These are phyloP conservation scores for Glyphotaelius pellucidus DNA, from an alignment of 2,888 invertebrate genomes.

Conservation along the genomic window DNA sequence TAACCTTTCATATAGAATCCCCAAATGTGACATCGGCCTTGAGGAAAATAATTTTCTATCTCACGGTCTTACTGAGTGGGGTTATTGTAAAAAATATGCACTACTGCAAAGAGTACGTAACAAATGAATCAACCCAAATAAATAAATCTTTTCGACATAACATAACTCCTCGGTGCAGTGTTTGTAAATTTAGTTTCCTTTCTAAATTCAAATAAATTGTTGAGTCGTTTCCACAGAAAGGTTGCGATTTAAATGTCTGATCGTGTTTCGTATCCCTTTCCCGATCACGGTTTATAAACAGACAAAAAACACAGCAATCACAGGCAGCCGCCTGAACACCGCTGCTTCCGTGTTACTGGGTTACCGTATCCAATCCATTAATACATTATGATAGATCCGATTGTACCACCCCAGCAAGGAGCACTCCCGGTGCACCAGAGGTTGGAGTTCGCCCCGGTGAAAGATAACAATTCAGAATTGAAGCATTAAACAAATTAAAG, in stretches of 20 bases:
- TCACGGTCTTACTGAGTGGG: no score
- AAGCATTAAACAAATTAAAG: no score
- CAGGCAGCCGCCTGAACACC: not conserved
- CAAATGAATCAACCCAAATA: not conserved
- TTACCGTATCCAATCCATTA: not conserved
- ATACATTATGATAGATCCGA: not conserved
- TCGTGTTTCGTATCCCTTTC: not conserved
- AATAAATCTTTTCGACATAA: not conserved
- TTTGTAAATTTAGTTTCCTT: not conserved
- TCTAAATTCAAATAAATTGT: slow-evolving; percentile 6
- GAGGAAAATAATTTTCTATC: no score
- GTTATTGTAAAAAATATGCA: no score
- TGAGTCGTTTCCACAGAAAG: not conserved
- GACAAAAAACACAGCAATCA: not conserved
- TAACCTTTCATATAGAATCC: no score
- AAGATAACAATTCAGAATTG: no score
- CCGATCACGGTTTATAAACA: not conserved
- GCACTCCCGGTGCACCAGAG: no score
- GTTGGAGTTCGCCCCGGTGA: no score
- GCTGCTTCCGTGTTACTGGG: not conserved
- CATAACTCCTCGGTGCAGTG: not conserved
- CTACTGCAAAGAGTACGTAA: no score
- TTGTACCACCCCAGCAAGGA: not conserved
- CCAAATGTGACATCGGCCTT: no score
- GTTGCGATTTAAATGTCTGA: not conserved